phyloP scores from a whole-genome alignment of 2,797 vertebrate species.

The Natrix natrix region DNA sequence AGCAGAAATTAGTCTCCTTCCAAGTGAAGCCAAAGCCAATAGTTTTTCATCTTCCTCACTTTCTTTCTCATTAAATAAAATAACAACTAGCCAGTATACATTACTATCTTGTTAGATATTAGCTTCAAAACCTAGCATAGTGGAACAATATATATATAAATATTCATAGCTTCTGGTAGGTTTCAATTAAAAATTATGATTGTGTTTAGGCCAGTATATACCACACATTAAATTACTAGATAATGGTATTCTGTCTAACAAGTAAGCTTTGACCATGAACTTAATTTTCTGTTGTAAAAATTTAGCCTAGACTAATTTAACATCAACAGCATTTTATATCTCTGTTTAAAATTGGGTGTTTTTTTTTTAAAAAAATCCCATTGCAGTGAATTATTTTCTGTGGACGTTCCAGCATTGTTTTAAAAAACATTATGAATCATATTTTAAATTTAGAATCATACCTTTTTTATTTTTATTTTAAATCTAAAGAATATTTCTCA shows the following conservation, averaged over 20 bases:
- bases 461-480: neutral
- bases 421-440: neutral
- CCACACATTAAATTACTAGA: neutral
- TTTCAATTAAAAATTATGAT: neutral
- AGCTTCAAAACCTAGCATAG: neutral
- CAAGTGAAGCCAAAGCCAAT: neutral
- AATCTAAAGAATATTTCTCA: neutral
- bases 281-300: constrained; percentile 17
- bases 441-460: neutral
- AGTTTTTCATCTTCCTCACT: constrained; percentile 6
- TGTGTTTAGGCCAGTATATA: neutral
- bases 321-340: neutral
- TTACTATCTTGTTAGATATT: constrained; percentile 3
- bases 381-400: neutral
- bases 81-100: neutral
- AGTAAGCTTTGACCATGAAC: constrained; percentile 5
- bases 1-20: neutral
- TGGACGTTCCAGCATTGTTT: neutral
- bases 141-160: neutral
- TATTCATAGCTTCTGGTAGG: neutral
- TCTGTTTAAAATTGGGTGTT: neutral
- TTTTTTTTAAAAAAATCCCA: neutral
- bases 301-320: neutral
- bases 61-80: constrained; percentile 24
- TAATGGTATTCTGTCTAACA: neutral